Percentiles rank a stretch among this genome's conserved stretches.
phyloP scores from a whole-genome alignment of 2,888 invertebrate species.

The Danaus chrysippus region DNA sequence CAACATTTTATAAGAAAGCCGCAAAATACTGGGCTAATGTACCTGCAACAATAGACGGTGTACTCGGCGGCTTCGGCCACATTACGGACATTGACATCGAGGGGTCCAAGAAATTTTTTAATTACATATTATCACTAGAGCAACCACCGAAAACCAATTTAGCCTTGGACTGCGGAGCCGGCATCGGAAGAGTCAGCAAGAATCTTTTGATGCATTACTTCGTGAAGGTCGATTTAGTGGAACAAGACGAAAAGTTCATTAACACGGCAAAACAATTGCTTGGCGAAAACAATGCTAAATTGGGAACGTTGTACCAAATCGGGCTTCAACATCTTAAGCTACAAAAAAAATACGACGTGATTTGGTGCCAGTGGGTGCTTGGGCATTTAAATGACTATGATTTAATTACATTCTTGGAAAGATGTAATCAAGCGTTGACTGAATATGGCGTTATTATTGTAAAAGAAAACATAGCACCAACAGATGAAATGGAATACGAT shows the following conservation, averaged over 20 bases:
- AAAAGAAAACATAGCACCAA: slow-evolving; percentile 87
- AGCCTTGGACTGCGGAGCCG: slow-evolving; percentile 97
- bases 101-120: slow-evolving; percentile 90
- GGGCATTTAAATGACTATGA: slow-evolving; percentile 92
- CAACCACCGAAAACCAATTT: slow-evolving; percentile 76
- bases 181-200: slow-evolving; percentile 96
- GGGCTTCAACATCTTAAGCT: slow-evolving; percentile 94
- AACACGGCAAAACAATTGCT: slow-evolving; percentile 81
- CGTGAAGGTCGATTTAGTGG: slow-evolving; percentile 92
- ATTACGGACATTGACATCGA: slow-evolving; percentile 92
- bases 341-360: slow-evolving; percentile 89
- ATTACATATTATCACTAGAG: slow-evolving; percentile 61
- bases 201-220: slow-evolving; percentile 89
- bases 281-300: slow-evolving; percentile 65
- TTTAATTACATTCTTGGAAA: slow-evolving; percentile 84
- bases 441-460: slow-evolving; percentile 54
- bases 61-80: slow-evolving; percentile 94
- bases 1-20: slow-evolving; percentile 82
- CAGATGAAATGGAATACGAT: slow-evolving; percentile 84
- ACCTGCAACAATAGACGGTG: slow-evolving; percentile 93
- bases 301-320: slow-evolving; percentile 83
- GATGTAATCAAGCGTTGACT: slow-evolving; percentile 74
- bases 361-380: slow-evolving; percentile 98
- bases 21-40: slow-evolving; percentile 92
- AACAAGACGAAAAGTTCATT: slow-evolving; percentile 92